Evolutionary conservation across 1,140 invertebrate genomes (phyloP).

Genomic region (Bombus cullumanus): DNA sequence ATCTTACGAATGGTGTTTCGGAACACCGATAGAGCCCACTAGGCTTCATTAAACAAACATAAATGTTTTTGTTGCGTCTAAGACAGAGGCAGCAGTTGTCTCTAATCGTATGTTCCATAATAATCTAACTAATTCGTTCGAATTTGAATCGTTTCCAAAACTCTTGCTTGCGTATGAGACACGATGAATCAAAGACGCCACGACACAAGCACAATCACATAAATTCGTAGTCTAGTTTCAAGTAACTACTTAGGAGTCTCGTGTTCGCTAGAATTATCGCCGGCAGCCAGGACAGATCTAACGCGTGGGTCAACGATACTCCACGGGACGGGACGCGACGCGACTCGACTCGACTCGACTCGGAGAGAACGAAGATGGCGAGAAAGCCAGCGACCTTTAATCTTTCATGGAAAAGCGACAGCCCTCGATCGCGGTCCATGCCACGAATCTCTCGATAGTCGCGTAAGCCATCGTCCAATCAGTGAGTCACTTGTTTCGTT

Average conservation of each 20-base stretch:
- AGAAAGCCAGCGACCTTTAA: conserved; percentile 39
- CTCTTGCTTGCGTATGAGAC: not conserved
- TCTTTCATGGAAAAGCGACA: not conserved
- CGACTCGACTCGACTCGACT: not conserved
- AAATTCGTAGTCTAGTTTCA: not conserved
- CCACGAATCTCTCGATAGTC: not conserved
- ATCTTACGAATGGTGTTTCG: not conserved
- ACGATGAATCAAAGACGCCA: not conserved
- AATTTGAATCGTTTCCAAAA: not conserved
- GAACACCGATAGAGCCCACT: not conserved
- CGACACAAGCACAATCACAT: not conserved
- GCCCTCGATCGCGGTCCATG: not conserved
- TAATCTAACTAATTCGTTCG: not conserved
- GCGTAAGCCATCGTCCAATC: not conserved
- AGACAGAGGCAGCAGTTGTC: not conserved
- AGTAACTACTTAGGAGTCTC: not conserved
- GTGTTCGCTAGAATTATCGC: not conserved
- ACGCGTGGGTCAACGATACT: conserved; percentile 36
- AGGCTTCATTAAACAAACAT: not conserved
- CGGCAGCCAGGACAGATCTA: not conserved
- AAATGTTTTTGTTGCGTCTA: not conserved
- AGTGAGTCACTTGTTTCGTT: conserved; percentile 16
- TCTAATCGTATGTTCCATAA: not conserved
- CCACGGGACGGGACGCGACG: not conserved
- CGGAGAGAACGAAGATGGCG: not conserved